Evolutionary conservation across 2,888 invertebrate genomes (phyloP).

Genomic region (Tupiocoris notatus): DNA sequence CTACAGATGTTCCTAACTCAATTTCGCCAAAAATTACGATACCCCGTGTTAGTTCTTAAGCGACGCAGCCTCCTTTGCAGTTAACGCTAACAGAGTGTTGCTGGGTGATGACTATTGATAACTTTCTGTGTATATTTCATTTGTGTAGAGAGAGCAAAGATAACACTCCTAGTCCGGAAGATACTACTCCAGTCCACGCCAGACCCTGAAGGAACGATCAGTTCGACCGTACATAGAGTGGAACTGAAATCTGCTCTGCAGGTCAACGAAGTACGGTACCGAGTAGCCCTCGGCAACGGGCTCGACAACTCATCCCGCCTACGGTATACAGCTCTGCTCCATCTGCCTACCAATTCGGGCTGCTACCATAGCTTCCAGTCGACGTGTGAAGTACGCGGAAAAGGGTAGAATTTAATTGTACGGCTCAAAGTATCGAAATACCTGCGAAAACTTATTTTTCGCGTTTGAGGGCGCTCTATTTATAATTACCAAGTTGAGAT

Average conservation of each 20-base stretch:
- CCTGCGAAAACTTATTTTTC: neutral
- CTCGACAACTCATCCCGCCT: neutral
- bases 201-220: slow-evolving; percentile 51
- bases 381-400: neutral
- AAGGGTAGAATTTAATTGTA: neutral
- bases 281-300: neutral
- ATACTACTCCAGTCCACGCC: slow-evolving; percentile 64
- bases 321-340: neutral
- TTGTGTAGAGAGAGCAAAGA: slow-evolving; percentile 60
- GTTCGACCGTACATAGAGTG: neutral
- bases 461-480: no score
- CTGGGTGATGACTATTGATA: no score
- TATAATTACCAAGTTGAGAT: no score
- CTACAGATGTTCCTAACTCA: no score
- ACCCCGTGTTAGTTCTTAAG: no score
- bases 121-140: no score
- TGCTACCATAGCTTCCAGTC: neutral
- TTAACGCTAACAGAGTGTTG: no score
- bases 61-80: no score
- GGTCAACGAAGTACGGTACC: neutral
- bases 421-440: neutral
- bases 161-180: slow-evolving; percentile 71
- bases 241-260: neutral
- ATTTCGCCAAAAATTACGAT: no score
- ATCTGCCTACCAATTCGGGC: neutral